Conservation (phyloP, 2,113 vertebrate species). For the Syngnathus floridae region DNA sequence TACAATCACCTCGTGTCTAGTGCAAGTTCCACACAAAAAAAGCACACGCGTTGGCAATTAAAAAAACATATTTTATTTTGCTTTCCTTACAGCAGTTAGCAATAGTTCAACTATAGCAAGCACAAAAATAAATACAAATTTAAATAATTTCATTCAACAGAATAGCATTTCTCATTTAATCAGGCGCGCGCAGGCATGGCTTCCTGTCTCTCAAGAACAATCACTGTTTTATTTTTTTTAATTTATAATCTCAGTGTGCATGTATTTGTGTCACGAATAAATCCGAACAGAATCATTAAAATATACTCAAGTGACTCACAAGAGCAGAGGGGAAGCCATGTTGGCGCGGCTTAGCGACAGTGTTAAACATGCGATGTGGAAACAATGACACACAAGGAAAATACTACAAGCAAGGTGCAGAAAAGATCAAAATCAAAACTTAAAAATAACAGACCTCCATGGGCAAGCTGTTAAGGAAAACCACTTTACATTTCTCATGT, state of each 20-base stretch:
- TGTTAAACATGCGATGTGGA: slow-evolving; percentile 52
- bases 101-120: slow-evolving; percentile 63
- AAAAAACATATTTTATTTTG: slow-evolving; percentile 53
- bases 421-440: slow-evolving; percentile 48
- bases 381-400: slow-evolving; percentile 42
- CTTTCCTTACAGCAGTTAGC: slow-evolving; percentile 65
- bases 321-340: slow-evolving; percentile 41
- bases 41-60: slow-evolving; percentile 6
- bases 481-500: slow-evolving; percentile 45
- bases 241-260: neutral
- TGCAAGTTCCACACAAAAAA: neutral
- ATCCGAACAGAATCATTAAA: neutral
- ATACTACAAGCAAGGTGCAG: slow-evolving; percentile 56
- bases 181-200: slow-evolving; percentile 30
- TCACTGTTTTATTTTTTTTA: slow-evolving; percentile 1
- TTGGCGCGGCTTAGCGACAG: slow-evolving; percentile 39
- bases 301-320: neutral
- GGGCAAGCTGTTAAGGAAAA: slow-evolving; percentile 56
- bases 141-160: slow-evolving; percentile 66
- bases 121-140: slow-evolving; percentile 70
- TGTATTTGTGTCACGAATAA: neutral
- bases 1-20: too few relatives aligned
- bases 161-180: slow-evolving; percentile 58
- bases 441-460: slow-evolving; percentile 31
- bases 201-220: slow-evolving; percentile 26